Percentiles rank a stretch among this genome's conserved stretches.
These are phyloP conservation scores for Gadus macrocephalus DNA, from an alignment of 2,113 vertebrate species.

Conservation along the genomic window DNA sequence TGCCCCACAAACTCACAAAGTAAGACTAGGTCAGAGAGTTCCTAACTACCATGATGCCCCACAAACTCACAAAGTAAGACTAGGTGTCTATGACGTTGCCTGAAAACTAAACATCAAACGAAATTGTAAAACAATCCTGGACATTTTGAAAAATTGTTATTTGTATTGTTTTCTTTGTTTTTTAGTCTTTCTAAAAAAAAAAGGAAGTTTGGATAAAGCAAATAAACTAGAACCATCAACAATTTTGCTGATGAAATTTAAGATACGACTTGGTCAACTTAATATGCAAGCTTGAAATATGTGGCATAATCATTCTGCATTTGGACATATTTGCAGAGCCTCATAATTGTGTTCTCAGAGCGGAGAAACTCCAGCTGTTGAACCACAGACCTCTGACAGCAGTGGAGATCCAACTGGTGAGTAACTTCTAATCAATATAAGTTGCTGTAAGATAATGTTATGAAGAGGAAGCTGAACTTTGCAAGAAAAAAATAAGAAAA, in stretches of 20 bases:
- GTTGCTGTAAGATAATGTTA: too few species aligned
- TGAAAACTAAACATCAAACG: too few species aligned
- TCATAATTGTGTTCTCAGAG: constrained; percentile 69
- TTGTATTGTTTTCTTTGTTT: not conserved
- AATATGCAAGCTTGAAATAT: too few species aligned
- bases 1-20: too few species aligned
- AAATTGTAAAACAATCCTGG: constrained; percentile 17
- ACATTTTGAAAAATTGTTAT: too few species aligned
- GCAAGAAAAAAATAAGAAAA: too few species aligned
- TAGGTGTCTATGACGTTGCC: too few species aligned
- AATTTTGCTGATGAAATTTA: not conserved
- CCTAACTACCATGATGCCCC: constrained; percentile 82
- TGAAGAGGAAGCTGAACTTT: too few species aligned
- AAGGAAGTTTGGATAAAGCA: not conserved
- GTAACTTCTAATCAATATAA: constrained; percentile 33
- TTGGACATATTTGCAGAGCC: too few species aligned
- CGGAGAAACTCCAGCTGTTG: constrained; percentile 92
- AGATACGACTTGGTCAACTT: too few species aligned
- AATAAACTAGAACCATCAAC: not conserved
- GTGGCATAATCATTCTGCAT: too few species aligned
- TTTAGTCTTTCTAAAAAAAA: not conserved
- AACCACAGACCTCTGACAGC: constrained; percentile 94
- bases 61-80: constrained; percentile 94
- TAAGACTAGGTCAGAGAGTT: constrained; percentile 75
- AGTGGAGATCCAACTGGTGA: constrained; percentile 96